These are phyloP conservation scores for Hemitrygon akajei DNA, from an alignment of 2,797 vertebrate genomes.

Conservation along the genomic window DNA sequence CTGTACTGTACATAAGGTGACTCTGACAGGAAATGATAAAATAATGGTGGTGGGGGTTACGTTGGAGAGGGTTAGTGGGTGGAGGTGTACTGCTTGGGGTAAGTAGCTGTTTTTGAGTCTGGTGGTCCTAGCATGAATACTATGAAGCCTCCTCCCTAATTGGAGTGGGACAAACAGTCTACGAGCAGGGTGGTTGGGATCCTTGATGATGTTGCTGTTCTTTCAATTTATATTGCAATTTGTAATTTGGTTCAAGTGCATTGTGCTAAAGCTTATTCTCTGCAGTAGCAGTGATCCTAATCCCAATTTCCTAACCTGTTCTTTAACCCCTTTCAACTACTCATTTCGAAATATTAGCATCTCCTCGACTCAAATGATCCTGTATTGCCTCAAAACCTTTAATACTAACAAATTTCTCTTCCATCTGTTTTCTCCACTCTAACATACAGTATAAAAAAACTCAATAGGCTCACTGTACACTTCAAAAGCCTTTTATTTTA, in stretches of 20 bases:
- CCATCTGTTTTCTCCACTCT: no score
- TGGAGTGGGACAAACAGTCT: no score
- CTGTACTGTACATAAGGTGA: no score
- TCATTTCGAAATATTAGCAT: not conserved
- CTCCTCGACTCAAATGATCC: not conserved
- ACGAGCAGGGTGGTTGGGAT: no score
- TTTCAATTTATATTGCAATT: not conserved
- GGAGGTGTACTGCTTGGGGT: no score
- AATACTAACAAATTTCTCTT: not conserved
- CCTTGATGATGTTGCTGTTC: no score
- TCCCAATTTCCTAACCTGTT: not conserved
- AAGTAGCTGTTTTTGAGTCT: no score
- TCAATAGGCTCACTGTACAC: not conserved
- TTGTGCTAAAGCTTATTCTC: not conserved
- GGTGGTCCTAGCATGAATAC: no score
- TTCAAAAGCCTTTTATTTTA: not conserved
- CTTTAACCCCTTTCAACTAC: not conserved
- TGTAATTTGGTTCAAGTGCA: not conserved
- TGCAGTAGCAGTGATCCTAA: not conserved
- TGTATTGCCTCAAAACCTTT: not conserved
- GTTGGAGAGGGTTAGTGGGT: no score
- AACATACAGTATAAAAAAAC: not conserved
- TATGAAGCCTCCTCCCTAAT: no score
- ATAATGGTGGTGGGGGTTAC: no score
- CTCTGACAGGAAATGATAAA: no score